Evolutionary conservation across 2,113 vertebrate genomes (phyloP).

Genomic region (Phrynocephalus versicolor): DNA sequence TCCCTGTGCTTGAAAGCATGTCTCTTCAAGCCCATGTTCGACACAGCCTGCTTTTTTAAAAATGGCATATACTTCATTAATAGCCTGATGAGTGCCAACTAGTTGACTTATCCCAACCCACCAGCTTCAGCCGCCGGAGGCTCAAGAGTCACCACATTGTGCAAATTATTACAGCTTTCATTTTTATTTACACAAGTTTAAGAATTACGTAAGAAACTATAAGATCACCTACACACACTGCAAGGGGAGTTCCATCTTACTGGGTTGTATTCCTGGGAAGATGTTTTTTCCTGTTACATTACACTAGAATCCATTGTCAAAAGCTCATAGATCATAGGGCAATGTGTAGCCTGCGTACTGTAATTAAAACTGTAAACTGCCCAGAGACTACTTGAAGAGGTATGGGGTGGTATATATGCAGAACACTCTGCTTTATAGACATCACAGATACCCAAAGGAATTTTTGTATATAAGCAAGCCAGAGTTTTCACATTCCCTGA

Average conservation of each 20-base stretch:
- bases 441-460: too few relatives aligned
- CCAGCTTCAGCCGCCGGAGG: not conserved
- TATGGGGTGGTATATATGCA: too few relatives aligned
- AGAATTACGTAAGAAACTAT: not conserved
- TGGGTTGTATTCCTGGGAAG: not conserved
- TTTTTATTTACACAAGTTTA: slow-evolving; percentile 12
- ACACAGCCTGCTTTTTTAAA: slow-evolving; percentile 37
- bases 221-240: not conserved
- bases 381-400: too few relatives aligned
- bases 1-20: slow-evolving; percentile 60
- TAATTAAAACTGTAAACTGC: too few relatives aligned
- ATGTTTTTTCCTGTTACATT: not conserved
- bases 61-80: slow-evolving; percentile 44
- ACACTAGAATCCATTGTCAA: not conserved
- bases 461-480: too few relatives aligned
- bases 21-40: slow-evolving; percentile 50
- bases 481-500: not conserved
- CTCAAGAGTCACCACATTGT: slow-evolving; percentile 15
- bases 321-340: not conserved
- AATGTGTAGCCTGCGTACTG: too few relatives aligned
- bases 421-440: too few relatives aligned
- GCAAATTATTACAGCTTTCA: slow-evolving; percentile 30
- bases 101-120: slow-evolving; percentile 27
- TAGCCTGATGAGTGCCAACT: slow-evolving; percentile 29
- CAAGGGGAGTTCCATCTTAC: not conserved